Evolutionary conservation across 1,140 invertebrate species (phyloP), one percentile per base, ranked within the genome.

Genomic region (Tribolium madens): DNA sequence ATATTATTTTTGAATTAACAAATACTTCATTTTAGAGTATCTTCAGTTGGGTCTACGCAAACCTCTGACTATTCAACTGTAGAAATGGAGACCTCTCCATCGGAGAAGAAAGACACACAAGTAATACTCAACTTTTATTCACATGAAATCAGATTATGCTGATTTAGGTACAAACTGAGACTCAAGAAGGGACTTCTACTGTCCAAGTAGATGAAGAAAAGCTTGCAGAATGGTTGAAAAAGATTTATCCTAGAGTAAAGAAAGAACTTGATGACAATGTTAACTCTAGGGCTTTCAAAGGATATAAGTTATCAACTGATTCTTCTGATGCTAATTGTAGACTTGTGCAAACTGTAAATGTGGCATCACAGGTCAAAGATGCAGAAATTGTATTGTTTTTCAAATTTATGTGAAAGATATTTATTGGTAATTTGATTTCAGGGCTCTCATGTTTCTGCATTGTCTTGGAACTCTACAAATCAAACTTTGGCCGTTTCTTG

Each of bases 381-480:
- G 53, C 21, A 64, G 26, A n/a, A 5, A 36, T 64, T 64, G 36
- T 42, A 42, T 2, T 42, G 0, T 26, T 42, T 42, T 42, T 0
- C 3, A 31, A 31, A 31, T 6, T 31, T n/a, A 0, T 42, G 0
- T 7, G 9, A 10, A 42, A 42, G 7, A 42, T 0, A 3, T 42
- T 42, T 42, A 42, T n/a, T 42, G 1, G 53, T 68, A 46, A 52
- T 15, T 52, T 3, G 17, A 77, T 72, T 70, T 74, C 75, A 79
- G 70, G 77, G 57, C 7, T 76, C 48, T 13, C n/a, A 68, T 10
- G 36, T 82, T 4, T 75, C 77, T 42, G 60, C 79, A 1, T 64
- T 84, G 7, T 73, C 77, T 60, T 85, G 84, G 84, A 85, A 84
- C 74, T 53, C 73, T 12, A 81, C 79, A 2, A 82, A 83, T 17